A percentile compares a stretch with the other conserved stretches of the same genome.
These are phyloP conservation scores for Trinorchestia longiramus DNA, from an alignment of 1,140 invertebrate species.

Conservation along the genomic window DNA sequence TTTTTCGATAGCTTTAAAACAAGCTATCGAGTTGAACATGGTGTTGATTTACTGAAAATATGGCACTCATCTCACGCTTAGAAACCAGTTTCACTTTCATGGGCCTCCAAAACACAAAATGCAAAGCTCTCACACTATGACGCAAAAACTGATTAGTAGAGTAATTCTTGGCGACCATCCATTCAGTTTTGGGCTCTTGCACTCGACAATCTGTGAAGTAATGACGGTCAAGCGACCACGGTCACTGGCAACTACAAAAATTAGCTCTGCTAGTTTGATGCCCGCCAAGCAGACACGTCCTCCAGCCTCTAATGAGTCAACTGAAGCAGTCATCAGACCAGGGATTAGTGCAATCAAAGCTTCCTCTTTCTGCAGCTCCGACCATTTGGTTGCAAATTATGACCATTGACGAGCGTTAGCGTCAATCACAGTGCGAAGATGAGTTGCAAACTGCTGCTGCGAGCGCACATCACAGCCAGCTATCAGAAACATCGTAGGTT, in stretches of 20 bases:
- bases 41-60: no score
- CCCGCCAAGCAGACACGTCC: background rate
- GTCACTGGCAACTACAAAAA: background rate
- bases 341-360: constrained; percentile 15
- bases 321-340: constrained; percentile 1
- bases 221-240: background rate
- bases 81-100: background rate
- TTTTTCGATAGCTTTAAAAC: no score
- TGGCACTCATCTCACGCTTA: no score
- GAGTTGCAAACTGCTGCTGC: background rate
- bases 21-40: no score
- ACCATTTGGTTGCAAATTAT: constrained; percentile 25
- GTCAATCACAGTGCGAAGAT: background rate
- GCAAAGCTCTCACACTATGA: background rate
- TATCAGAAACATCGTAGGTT: background rate
- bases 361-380: background rate
- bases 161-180: background rate
- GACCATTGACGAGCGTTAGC: background rate
- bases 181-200: background rate
- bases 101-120: background rate
- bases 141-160: background rate
- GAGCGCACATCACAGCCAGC: no score
- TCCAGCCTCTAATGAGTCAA: constrained; percentile 10
- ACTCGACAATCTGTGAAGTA: background rate
- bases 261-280: background rate